Percentiles rank a stretch among this genome's conserved stretches.
These are phyloP conservation scores for Hermetia illucens DNA, from an alignment of 1,140 invertebrate species.

Conservation along the genomic window DNA sequence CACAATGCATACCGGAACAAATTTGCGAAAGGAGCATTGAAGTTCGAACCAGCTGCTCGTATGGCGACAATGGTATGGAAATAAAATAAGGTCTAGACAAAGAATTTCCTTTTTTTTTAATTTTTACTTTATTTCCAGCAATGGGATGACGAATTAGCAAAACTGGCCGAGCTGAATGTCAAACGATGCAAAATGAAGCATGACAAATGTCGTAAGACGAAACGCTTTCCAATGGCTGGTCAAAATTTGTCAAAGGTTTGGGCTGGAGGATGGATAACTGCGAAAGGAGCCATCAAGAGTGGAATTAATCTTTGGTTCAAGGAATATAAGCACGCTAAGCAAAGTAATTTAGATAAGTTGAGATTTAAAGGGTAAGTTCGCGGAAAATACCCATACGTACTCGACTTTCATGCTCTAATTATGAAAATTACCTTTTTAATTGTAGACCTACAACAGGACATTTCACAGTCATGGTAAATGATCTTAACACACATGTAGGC, in stretches of 20 bases:
- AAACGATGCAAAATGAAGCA: slow-evolving; percentile 7
- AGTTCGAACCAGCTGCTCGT: no score
- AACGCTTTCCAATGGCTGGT: slow-evolving; percentile 16
- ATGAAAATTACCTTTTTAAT: slow-evolving; percentile 10
- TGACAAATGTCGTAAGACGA: slow-evolving; percentile 21
- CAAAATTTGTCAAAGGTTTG: slow-evolving; percentile 21
- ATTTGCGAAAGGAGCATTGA: no score
- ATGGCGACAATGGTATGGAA: no score
- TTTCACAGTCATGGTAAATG: slow-evolving; percentile 21
- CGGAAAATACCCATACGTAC: slow-evolving; percentile 14
- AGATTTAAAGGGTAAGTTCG: slow-evolving; percentile 9
- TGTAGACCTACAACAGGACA: slow-evolving; percentile 13
- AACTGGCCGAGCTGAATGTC: not conserved
- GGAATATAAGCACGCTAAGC: no score
- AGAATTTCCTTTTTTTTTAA: no score
- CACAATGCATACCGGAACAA: no score
- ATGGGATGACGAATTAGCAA: not conserved
- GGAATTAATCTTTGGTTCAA: no score
- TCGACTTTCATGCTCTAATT: slow-evolving; percentile 12
- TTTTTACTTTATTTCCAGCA: no score
- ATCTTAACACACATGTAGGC: slow-evolving; percentile 18
- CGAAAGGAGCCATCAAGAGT: no score
- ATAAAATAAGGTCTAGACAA: no score
- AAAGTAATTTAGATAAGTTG: slow-evolving; percentile 17
- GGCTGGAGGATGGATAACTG: no score